These are phyloP conservation scores for Embiotoca jacksoni DNA, from an alignment of 2,113 vertebrate species.

Conservation along the genomic window DNA sequence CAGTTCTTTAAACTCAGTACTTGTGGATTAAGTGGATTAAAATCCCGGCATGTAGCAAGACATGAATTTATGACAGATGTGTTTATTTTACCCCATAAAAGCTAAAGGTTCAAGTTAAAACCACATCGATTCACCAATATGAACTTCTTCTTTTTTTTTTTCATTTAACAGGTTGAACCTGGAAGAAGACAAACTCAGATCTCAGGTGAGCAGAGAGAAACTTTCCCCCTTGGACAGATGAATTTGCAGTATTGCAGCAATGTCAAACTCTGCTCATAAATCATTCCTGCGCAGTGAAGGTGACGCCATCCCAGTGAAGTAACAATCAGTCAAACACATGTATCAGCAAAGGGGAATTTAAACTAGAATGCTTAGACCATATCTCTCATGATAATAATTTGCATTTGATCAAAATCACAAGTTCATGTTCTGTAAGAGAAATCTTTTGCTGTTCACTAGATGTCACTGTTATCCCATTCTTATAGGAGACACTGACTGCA, in stretches of 20 bases:
- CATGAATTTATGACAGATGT: too few relatives aligned
- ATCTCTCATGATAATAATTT: not conserved
- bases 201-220: not conserved
- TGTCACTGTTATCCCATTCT: conserved; percentile 69
- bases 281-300: not conserved
- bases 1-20: too few relatives aligned
- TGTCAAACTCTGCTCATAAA: not conserved
- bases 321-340: not conserved
- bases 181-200: not conserved
- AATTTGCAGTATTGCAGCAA: not conserved
- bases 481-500: not conserved
- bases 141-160: too few relatives aligned
- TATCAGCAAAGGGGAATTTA: not conserved
- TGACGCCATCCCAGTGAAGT: not conserved
- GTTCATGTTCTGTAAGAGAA: not conserved
- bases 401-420: not conserved
- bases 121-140: too few relatives aligned
- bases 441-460: conserved; percentile 57
- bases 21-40: too few relatives aligned
- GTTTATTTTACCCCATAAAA: too few relatives aligned
- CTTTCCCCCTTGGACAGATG: not conserved
- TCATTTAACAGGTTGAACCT: too few relatives aligned
- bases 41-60: too few relatives aligned
- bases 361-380: not conserved
- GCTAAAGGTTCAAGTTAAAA: too few relatives aligned